phyloP scores from a whole-genome alignment of 2,888 invertebrate species.

The Pterobdella sp. region DNA sequence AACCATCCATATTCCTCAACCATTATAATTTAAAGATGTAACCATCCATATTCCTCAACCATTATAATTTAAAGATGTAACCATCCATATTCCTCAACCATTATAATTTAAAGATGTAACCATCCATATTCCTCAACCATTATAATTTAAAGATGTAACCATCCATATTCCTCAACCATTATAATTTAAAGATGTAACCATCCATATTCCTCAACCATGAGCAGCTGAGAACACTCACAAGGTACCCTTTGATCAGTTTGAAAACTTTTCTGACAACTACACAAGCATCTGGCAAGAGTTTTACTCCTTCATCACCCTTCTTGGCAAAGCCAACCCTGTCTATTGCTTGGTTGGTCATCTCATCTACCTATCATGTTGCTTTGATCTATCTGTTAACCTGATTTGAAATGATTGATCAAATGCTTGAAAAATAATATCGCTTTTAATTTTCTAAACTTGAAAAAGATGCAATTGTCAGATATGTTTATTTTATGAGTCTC shows the following conservation, averaged over 20 bases:
- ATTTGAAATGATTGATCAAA: no score
- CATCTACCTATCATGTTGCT: no score
- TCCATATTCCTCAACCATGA: background rate
- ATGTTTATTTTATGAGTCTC: no score
- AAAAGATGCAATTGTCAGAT: no score
- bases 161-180: background rate
- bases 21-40: no score
- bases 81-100: background rate
- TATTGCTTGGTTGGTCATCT: constrained; percentile 3
- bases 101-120: no score
- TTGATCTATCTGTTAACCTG: no score
- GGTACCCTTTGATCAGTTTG: background rate
- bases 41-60: background rate
- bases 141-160: no score
- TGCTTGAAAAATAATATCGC: no score
- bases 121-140: background rate
- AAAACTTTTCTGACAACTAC: background rate
- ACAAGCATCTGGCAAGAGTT: background rate
- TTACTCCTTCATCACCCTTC: background rate
- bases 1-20: background rate
- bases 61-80: no score
- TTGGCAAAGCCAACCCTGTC: background rate
- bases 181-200: no score
- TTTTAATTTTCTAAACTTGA: no score
- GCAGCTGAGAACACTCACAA: constrained; percentile 4